Conservation (phyloP, 2,888 invertebrate species). For the Tetragonula carbonaria region DNA sequence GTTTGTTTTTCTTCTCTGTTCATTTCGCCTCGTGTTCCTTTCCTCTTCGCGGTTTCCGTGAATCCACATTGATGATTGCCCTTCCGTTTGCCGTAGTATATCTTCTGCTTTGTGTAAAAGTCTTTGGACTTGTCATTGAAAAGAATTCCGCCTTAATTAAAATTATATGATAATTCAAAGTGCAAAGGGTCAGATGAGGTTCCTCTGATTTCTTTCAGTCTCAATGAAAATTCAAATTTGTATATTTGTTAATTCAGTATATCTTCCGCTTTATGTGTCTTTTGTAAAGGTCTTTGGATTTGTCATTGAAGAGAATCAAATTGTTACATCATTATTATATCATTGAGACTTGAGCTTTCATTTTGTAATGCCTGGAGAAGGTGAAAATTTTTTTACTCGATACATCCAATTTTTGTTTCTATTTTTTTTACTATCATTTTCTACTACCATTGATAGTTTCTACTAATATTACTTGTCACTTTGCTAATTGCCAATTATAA, state of each 20-base stretch:
- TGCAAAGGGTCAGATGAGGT: not conserved
- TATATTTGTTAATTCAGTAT: no score
- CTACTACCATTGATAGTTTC: not conserved
- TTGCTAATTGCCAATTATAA: not conserved
- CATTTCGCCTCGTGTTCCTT: not conserved
- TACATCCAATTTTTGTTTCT: no score
- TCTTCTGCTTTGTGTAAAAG: not conserved
- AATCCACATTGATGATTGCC: not conserved
- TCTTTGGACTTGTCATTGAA: not conserved
- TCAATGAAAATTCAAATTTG: no score
- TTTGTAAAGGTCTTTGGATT: no score
- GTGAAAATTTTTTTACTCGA: no score
- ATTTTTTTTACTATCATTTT: no score
- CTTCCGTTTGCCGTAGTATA: not conserved
- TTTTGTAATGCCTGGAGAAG: no score
- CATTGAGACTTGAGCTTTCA: no score
- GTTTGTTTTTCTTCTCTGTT: conserved; percentile 1
- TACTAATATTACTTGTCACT: not conserved
- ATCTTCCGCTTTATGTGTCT: no score
- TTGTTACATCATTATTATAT: no score
- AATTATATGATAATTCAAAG: not conserved
- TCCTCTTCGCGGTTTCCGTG: not conserved
- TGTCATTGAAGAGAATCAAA: no score
- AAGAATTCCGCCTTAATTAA: not conserved
- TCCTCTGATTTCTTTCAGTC: not conserved